Conservation (phyloP, 2,888 invertebrate genomes). For the Megaustenia siamemsis region DNA sequence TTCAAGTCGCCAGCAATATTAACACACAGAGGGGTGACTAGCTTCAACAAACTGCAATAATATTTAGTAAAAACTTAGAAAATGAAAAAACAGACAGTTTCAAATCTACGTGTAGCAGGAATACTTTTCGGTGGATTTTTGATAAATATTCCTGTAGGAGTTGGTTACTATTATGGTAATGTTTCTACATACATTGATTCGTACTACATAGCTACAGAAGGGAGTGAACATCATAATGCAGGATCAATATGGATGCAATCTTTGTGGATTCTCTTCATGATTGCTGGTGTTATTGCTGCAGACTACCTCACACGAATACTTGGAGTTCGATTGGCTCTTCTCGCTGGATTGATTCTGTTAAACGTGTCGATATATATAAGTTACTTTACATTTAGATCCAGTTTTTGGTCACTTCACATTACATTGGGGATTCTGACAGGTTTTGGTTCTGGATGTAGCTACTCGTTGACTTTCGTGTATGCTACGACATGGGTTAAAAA, state of each 20-base stretch:
- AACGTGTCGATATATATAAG: background rate
- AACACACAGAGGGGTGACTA: no score
- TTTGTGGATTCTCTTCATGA: background rate
- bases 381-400: constrained; percentile 9
- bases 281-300: background rate
- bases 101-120: background rate
- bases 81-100: background rate
- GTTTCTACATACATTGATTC: constrained; percentile 28
- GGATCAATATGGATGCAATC: constrained; percentile 16
- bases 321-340: background rate
- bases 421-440: constrained; percentile 8
- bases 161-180: constrained; percentile 10
- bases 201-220: constrained; percentile 18
- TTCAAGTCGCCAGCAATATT: no score
- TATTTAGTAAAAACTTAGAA: no score
- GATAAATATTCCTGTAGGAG: background rate
- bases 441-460: background rate
- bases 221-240: background rate
- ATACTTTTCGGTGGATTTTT: constrained; percentile 28
- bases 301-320: background rate
- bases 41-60: no score
- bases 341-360: background rate
- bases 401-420: constrained; percentile 13
- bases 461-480: background rate
- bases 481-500: background rate